Conservation (phyloP, 2,888 invertebrate species). For the Eristalinus aeneus region DNA sequence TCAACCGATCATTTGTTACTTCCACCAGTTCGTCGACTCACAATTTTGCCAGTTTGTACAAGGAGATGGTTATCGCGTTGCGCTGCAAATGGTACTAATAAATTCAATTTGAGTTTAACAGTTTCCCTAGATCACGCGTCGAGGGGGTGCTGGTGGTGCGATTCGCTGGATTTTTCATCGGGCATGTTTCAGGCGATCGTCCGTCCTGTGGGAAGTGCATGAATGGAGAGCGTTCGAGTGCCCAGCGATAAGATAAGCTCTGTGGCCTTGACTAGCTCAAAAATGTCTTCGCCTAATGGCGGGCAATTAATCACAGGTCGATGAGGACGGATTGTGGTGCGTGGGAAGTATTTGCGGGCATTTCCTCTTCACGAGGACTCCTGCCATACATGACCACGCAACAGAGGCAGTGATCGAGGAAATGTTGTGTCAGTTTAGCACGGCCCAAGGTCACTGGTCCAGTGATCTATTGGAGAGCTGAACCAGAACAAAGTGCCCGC, state of each 20-base stretch:
- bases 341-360: not conserved
- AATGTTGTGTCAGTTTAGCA: not conserved
- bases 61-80: constrained; percentile 64
- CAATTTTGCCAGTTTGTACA: constrained; percentile 27
- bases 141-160: not conserved
- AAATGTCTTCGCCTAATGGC: constrained; percentile 31
- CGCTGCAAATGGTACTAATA: constrained; percentile 69
- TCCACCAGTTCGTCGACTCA: constrained; percentile 24
- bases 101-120: constrained; percentile 68
- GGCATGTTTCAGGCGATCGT: constrained; percentile 13
- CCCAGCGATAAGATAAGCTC: constrained; percentile 55
- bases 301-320: constrained; percentile 20
- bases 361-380: not conserved
- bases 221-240: constrained; percentile 6
- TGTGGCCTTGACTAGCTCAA: not conserved
- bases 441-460: constrained; percentile 1
- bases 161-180: not conserved
- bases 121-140: constrained; percentile 13
- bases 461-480: constrained; percentile 8
- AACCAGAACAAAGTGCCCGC: too few species aligned
- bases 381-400: not conserved
- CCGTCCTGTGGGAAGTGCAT: constrained; percentile 25
- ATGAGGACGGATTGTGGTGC: not conserved
- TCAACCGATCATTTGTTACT: constrained; percentile 62
- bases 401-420: not conserved